Conservation (phyloP, 2,888 invertebrate species). For the Phorcus lineatus region DNA sequence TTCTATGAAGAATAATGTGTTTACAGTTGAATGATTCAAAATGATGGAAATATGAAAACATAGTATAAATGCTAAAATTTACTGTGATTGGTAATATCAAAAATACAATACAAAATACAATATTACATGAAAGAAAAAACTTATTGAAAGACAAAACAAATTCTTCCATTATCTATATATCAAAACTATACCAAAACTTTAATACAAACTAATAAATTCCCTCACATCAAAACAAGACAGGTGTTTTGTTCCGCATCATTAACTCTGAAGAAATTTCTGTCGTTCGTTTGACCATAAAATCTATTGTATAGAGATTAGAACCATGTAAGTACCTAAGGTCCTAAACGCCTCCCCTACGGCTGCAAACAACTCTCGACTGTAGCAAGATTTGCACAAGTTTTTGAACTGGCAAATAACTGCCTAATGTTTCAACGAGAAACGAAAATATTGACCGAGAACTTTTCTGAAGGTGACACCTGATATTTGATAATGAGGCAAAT, state of each 20-base stretch:
- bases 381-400: background rate
- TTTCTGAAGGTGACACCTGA: background rate
- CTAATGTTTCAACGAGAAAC: constrained; percentile 18
- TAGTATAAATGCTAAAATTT: no score
- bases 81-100: no score
- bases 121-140: no score
- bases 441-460: constrained; percentile 15
- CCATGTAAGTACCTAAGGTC: background rate
- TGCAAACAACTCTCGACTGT: background rate
- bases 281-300: background rate
- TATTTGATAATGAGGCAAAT: background rate
- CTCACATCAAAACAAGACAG: background rate
- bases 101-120: no score
- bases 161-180: no score
- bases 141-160: no score
- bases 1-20: no score
- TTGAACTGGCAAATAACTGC: constrained; percentile 4
- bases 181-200: no score
- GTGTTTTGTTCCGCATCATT: background rate
- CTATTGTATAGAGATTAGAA: background rate
- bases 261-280: background rate
- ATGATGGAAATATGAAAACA: no score
- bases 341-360: background rate
- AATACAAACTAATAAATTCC: no score
- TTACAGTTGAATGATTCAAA: no score